Conservation (phyloP, 2,113 vertebrate species). For the Myodes glareolus region DNA sequence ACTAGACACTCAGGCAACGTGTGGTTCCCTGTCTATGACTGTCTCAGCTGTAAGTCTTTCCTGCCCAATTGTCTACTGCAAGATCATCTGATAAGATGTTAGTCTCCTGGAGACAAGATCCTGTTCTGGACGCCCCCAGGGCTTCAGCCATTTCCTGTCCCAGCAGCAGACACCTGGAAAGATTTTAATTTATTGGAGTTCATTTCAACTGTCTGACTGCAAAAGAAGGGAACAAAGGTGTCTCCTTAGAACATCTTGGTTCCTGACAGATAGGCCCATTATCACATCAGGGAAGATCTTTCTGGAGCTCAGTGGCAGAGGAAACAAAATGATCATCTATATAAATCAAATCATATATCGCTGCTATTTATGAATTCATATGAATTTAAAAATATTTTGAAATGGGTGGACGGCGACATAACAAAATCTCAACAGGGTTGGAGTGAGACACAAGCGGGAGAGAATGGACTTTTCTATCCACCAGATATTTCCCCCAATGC, state of each 20-base stretch:
- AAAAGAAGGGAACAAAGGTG: neutral
- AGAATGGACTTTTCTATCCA: neutral
- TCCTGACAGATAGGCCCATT: neutral
- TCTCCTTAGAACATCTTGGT: neutral
- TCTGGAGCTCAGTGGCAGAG: neutral
- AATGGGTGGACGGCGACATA: neutral
- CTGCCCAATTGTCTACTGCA: neutral
- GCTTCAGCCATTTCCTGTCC: neutral
- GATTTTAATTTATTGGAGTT: neutral
- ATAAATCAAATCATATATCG: neutral
- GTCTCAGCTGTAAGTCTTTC: neutral
- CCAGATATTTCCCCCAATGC: neutral
- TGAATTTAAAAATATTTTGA: neutral
- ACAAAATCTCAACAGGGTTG: neutral
- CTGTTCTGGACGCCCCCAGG: neutral
- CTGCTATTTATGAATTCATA: neutral
- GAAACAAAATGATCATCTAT: neutral
- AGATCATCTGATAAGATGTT: neutral
- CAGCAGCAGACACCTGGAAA: neutral
- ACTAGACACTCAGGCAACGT: neutral
- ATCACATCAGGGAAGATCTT: neutral
- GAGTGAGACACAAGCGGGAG: neutral
- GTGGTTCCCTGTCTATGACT: neutral
- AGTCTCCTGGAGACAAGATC: neutral
- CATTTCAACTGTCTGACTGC: neutral